phyloP scores from a whole-genome alignment of 2,113 vertebrate species.

The Labeo rohita region DNA sequence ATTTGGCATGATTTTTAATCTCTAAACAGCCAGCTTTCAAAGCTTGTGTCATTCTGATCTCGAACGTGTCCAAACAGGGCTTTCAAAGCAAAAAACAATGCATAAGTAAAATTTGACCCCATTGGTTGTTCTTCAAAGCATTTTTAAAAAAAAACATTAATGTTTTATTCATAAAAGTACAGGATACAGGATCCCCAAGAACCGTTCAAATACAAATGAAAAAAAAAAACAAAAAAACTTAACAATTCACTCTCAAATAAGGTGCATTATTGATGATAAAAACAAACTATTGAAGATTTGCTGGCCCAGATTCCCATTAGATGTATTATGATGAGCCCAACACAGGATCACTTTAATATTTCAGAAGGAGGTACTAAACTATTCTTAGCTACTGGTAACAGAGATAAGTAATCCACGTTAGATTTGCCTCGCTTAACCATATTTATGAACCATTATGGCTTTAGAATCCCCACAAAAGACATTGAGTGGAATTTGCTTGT shows the following conservation, averaged over 20 bases:
- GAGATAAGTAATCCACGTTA: not conserved
- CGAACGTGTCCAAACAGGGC: not conserved
- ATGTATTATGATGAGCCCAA: constrained; percentile 21
- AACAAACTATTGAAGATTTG: constrained; percentile 45
- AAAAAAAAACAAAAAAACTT: not conserved
- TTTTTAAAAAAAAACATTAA: not conserved
- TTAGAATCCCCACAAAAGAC: not conserved
- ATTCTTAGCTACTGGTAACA: not conserved
- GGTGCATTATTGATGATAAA: constrained; percentile 52
- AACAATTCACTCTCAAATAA: constrained; percentile 35
- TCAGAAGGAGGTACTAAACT: constrained; percentile 41
- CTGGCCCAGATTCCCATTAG: constrained; percentile 33
- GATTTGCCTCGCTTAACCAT: not conserved
- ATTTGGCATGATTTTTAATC: not conserved
- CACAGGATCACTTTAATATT: constrained; percentile 51
- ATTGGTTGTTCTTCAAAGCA: not conserved
- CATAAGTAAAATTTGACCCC: not conserved
- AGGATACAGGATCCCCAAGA: not conserved
- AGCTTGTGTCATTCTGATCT: not conserved
- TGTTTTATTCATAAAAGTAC: constrained; percentile 2
- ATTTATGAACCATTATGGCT: not conserved
- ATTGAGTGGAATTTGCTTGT: not conserved
- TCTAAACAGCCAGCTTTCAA: not conserved
- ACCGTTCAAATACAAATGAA: not conserved
- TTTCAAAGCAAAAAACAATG: constrained; percentile 1